These are phyloP conservation scores for Penelope pileata DNA, from an alignment of 2,113 vertebrate species.

Conservation along the genomic window DNA sequence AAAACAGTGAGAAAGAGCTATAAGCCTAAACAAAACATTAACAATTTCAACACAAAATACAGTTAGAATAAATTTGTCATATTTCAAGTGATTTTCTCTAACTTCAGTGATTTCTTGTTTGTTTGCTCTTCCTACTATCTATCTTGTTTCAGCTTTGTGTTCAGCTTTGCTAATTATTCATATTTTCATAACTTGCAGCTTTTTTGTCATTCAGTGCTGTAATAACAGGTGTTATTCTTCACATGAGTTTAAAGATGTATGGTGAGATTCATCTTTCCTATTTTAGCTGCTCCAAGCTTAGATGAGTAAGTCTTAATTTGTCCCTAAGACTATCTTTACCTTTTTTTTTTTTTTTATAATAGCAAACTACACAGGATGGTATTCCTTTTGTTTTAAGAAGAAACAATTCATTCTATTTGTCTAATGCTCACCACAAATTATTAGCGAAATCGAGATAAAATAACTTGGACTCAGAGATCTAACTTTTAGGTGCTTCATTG, in stretches of 20 bases:
- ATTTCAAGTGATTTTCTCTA: neutral
- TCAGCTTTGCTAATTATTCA: neutral
- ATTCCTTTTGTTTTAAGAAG: neutral
- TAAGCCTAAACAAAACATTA: accelerated
- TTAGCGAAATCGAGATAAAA: neutral
- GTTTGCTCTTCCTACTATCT: accelerated
- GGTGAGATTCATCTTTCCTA: neutral
- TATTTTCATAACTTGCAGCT: neutral
- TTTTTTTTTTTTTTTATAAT: too few species aligned
- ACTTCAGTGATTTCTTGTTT: neutral
- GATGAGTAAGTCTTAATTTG: neutral
- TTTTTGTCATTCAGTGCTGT: neutral
- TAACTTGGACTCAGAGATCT: neutral
- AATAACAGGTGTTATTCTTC: neutral
- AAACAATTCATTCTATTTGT: neutral
- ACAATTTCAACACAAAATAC: neutral
- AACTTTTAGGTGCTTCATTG: neutral
- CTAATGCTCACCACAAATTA: neutral
- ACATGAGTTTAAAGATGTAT: neutral
- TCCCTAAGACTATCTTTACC: neutral
- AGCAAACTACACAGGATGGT: neutral
- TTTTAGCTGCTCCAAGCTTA: neutral
- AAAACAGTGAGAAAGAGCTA: neutral
- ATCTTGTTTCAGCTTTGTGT: neutral
- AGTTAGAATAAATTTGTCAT: neutral